Conservation (phyloP, 2,888 invertebrate species). For the Litoditis marina region DNA sequence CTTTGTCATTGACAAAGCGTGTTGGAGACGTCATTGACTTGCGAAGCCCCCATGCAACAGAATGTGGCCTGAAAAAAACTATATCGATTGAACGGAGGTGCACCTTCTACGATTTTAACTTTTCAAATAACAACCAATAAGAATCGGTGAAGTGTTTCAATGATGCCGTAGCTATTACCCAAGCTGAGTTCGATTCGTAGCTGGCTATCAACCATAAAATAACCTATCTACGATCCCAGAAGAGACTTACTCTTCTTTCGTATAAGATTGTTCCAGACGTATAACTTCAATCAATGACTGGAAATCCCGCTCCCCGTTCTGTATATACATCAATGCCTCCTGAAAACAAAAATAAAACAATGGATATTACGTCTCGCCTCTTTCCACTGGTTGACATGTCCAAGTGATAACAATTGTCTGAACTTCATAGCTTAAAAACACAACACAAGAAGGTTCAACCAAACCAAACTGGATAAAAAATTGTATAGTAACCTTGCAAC, state of each 20-base stretch:
- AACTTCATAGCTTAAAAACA: no score
- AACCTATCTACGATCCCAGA: no score
- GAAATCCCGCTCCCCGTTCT: slow-evolving; percentile 90
- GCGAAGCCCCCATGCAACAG: slow-evolving; percentile 90
- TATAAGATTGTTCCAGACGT: slow-evolving; percentile 86
- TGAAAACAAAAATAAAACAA: slow-evolving; percentile 62
- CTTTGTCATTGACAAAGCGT: slow-evolving; percentile 18
- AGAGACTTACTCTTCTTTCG: slow-evolving; percentile 67
- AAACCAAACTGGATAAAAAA: background rate
- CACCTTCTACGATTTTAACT: no score
- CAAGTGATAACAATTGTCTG: no score
- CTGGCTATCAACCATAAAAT: no score
- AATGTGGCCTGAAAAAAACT: slow-evolving; percentile 70
- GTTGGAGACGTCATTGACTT: slow-evolving; percentile 69
- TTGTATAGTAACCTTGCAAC: slow-evolving; percentile 70
- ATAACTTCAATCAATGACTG: slow-evolving; percentile 89
- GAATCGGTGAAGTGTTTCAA: no score
- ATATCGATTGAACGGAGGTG: background rate
- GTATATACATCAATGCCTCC: slow-evolving; percentile 89
- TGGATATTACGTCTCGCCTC: background rate
- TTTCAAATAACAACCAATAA: no score
- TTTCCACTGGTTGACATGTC: no score
- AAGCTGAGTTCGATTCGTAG: no score
- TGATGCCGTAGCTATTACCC: no score
- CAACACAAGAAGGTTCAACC: no score